Conservation (phyloP, 2,113 vertebrate genomes). For the Phaethon lepturus region DNA sequence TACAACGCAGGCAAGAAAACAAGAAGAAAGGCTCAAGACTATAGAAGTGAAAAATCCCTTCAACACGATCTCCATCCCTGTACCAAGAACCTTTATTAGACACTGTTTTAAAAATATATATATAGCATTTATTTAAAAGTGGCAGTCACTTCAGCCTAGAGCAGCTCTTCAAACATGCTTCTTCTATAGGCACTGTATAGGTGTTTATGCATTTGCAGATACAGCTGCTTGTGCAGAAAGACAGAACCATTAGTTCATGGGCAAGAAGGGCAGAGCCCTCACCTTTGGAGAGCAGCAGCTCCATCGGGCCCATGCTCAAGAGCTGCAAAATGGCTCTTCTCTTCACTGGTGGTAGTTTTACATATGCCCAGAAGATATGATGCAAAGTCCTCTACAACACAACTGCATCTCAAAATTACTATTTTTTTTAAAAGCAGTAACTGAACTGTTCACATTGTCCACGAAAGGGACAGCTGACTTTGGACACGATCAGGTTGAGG, state of each 20-base stretch:
- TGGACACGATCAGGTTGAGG: rapidly evolving
- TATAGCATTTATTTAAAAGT: neutral
- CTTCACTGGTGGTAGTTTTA: neutral
- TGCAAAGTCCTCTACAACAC: neutral
- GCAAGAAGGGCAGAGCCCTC: neutral
- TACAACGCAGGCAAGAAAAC: neutral
- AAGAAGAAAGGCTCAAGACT: neutral
- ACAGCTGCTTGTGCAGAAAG: neutral
- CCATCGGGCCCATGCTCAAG: neutral
- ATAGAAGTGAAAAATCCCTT: neutral
- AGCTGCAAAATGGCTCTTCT: neutral
- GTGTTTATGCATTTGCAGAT: neutral
- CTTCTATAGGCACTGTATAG: neutral
- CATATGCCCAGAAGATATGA: rapidly evolving
- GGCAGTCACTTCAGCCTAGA: neutral
- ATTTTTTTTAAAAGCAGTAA: neutral
- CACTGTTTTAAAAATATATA: neutral
- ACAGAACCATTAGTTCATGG: neutral
- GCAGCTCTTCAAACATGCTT: neutral
- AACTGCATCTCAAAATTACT: neutral
- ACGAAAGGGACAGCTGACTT: neutral
- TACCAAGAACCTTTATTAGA: neutral
- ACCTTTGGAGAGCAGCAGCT: neutral
- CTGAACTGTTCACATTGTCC: neutral
- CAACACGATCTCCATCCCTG: neutral